Evolutionary conservation across 2,888 invertebrate genomes (phyloP).

Genomic region (Tetranychus truncatus): DNA sequence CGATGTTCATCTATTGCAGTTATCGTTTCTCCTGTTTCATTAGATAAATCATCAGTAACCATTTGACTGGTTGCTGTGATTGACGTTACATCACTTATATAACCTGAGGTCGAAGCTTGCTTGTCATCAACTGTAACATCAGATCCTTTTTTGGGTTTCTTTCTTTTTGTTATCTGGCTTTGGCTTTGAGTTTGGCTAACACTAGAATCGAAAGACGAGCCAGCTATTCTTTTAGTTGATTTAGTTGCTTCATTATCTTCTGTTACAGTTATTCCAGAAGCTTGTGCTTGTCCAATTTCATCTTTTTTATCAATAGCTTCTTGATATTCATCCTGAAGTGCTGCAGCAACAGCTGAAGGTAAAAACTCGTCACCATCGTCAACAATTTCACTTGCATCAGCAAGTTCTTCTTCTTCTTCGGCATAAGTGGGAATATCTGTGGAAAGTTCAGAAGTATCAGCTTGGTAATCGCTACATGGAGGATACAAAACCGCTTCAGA

Average conservation of each 20-base stretch:
- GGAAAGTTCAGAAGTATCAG: conserved; percentile 18
- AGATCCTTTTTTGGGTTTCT: conserved; percentile 6
- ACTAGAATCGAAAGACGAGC: conserved; percentile 24
- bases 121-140: background rate
- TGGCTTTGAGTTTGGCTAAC: conserved; percentile 14
- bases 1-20: background rate
- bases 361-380: conserved; percentile 23
- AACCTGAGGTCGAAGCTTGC: conserved; percentile 7
- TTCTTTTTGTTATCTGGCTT: background rate
- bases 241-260: conserved; percentile 12
- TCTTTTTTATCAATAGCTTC: background rate
- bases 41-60: background rate
- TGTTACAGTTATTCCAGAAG: background rate
- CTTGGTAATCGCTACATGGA: background rate
- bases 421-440: conserved; percentile 23
- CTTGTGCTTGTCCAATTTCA: background rate
- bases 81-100: conserved; percentile 2
- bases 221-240: conserved; percentile 23
- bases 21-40: conserved; percentile 22
- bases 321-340: conserved; percentile 19
- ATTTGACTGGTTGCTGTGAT: background rate
- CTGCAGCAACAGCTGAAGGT: conserved; percentile 23
- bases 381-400: conserved; percentile 21
- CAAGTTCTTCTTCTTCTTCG: conserved; percentile 17
- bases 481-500: no score